phyloP scores from a whole-genome alignment of 2,113 vertebrate species.

The Girardinichthys multiradiatus region DNA sequence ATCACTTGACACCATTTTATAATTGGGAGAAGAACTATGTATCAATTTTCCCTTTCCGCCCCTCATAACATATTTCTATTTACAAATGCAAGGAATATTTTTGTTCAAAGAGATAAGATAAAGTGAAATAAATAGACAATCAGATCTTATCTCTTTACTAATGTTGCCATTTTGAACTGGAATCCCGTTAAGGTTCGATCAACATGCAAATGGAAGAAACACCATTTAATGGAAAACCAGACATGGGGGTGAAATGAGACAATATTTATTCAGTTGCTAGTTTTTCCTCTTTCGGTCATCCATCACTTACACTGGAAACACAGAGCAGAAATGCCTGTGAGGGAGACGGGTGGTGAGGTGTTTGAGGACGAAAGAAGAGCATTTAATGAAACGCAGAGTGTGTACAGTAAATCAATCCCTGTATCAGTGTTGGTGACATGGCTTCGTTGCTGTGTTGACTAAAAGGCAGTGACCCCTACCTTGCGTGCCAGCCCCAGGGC shows the following conservation, averaged over 20 bases:
- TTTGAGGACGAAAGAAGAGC: not conserved
- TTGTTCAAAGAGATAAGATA: too few relatives aligned
- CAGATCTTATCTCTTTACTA: slow-evolving; percentile 6
- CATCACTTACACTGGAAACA: slow-evolving; percentile 73
- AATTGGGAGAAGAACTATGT: slow-evolving; percentile 14
- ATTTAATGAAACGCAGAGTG: slow-evolving; percentile 32
- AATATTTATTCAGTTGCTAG: slow-evolving; percentile 76
- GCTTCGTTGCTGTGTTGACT: too few relatives aligned
- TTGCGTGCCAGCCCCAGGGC: slow-evolving; percentile 92
- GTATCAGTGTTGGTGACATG: slow-evolving; percentile 20
- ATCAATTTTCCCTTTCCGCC: too few relatives aligned
- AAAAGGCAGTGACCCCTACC: slow-evolving; percentile 73
- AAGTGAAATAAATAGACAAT: not conserved
- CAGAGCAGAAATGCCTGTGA: slow-evolving; percentile 46
- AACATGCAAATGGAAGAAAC: slow-evolving; percentile 53
- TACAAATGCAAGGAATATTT: not conserved
- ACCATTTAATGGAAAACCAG: slow-evolving; percentile 64
- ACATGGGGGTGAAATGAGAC: slow-evolving; percentile 66
- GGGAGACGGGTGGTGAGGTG: slow-evolving; percentile 34
- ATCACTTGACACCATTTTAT: slow-evolving; percentile 19
- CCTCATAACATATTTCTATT: not conserved
- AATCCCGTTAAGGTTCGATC: slow-evolving; percentile 20
- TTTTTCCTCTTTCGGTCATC: slow-evolving; percentile 68
- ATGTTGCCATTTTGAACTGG: slow-evolving; percentile 17
- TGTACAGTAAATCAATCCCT: not conserved